Evolutionary conservation across 2,888 invertebrate species (phyloP).

Genomic region (Pristionchus fissidentatus): DNA sequence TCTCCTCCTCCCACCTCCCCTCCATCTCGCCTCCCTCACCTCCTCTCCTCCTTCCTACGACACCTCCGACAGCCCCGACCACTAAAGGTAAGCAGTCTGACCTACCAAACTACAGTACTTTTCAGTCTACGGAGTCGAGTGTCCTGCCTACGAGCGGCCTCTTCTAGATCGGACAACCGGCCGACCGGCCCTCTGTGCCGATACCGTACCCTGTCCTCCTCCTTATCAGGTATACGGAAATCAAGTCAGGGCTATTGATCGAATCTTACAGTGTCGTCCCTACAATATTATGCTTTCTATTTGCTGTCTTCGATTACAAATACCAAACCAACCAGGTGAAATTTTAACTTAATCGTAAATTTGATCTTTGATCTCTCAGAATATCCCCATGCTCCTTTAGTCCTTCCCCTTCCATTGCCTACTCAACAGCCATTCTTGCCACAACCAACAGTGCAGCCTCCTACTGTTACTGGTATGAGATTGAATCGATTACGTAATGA

Average conservation of each 20-base stretch:
- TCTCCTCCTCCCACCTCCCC: background rate
- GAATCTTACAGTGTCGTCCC: constrained; percentile 28
- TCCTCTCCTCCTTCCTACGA: constrained; percentile 32
- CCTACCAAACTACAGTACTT: background rate
- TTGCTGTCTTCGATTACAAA: background rate
- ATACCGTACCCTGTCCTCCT: constrained; percentile 43
- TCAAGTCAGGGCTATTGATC: background rate
- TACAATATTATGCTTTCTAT: constrained; percentile 34
- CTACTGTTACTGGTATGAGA: background rate
- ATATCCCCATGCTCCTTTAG: background rate
- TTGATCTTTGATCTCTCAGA: background rate
- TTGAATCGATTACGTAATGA: background rate
- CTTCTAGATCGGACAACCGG: constrained; percentile 22
- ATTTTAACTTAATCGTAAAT: background rate
- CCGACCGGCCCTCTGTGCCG: constrained; percentile 33
- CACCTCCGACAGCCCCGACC: constrained; percentile 6
- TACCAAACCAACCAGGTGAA: background rate
- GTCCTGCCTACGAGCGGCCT: constrained; percentile 32
- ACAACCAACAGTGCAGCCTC: background rate
- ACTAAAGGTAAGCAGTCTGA: constrained; percentile 27
- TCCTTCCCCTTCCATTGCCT: constrained; percentile 12
- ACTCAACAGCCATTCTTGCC: constrained; percentile 2
- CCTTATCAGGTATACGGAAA: constrained; percentile 37
- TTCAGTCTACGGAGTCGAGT: constrained; percentile 41
- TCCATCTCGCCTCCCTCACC: background rate